A percentile compares a stretch with the other conserved stretches of the same genome.
These are phyloP conservation scores for Epinephelus moara DNA, from an alignment of 2,113 vertebrate species.

Conservation along the genomic window DNA sequence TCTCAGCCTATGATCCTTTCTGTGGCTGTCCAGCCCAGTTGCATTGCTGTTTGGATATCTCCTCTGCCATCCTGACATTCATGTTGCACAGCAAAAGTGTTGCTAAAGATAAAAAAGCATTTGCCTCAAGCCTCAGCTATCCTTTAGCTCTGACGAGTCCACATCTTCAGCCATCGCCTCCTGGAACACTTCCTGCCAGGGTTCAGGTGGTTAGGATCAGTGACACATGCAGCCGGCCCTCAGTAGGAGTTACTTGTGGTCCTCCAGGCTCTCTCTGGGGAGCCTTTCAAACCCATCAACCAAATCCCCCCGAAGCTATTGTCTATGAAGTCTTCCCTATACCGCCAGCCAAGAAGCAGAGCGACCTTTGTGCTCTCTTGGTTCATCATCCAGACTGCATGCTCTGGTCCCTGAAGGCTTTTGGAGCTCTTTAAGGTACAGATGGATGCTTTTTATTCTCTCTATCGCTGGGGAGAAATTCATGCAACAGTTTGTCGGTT, in stretches of 20 bases:
- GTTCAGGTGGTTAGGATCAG: slow-evolving; percentile 39
- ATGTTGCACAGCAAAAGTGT: neutral
- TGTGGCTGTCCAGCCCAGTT: no score
- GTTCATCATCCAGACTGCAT: slow-evolving; percentile 16
- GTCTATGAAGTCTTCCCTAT: slow-evolving; percentile 4
- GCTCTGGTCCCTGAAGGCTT: neutral
- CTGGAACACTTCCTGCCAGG: slow-evolving; percentile 8
- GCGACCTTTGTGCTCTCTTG: slow-evolving; percentile 10
- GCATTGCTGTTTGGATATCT: no score
- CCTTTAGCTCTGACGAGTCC: neutral
- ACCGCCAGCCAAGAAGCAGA: slow-evolving; percentile 4
- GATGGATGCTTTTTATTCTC: neutral
- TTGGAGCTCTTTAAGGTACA: slow-evolving; percentile 1
- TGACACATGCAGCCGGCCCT: slow-evolving; percentile 1
- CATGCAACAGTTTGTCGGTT: neutral
- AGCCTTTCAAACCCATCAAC: slow-evolving; percentile 38
- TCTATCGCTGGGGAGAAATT: neutral
- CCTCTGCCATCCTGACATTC: neutral
- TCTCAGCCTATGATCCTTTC: no score
- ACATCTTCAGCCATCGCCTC: neutral
- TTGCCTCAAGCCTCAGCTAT: neutral
- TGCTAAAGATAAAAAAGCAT: neutral
- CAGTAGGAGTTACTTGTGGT: slow-evolving; percentile 26
- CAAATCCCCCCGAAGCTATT: slow-evolving; percentile 28
- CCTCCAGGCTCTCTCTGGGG: slow-evolving; percentile 24